phyloP scores from a whole-genome alignment of 1,140 invertebrate genomes.

The Listronotus bonariensis region DNA sequence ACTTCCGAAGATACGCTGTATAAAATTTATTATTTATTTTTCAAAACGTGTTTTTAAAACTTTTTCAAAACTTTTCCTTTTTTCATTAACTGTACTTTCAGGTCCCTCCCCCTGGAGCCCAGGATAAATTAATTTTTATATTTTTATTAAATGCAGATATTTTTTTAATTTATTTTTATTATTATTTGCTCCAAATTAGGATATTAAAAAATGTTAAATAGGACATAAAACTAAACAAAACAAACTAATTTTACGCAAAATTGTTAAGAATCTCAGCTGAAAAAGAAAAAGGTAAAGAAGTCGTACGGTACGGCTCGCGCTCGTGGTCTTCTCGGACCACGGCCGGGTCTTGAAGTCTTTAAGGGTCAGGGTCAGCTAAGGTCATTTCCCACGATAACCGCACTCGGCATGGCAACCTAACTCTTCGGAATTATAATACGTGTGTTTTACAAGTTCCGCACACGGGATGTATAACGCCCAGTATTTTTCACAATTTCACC shows the following conservation, averaged over 20 bases:
- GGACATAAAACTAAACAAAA: neutral
- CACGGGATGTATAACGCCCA: slow-evolving; percentile 31
- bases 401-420: slow-evolving; percentile 52
- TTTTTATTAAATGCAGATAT: no score
- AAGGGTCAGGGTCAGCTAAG: slow-evolving; percentile 57
- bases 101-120: no score
- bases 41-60: no score
- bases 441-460: slow-evolving; percentile 36
- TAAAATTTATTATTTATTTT: no score
- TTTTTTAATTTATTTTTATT: no score
- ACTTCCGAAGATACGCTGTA: no score
- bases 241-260: slow-evolving; percentile 20
- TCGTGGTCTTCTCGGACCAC: slow-evolving; percentile 31
- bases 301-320: slow-evolving; percentile 34
- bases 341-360: slow-evolving; percentile 47
- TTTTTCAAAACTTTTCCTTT: no score
- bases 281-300: slow-evolving; percentile 22
- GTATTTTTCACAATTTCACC: slow-evolving; percentile 23
- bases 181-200: no score
- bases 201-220: no score
- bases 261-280: slow-evolving; percentile 13
- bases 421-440: slow-evolving; percentile 48
- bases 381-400: slow-evolving; percentile 57
- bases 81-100: no score
- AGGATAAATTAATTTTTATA: no score